phyloP scores from a whole-genome alignment of 2,888 invertebrate genomes.

The Bugula neritina region DNA sequence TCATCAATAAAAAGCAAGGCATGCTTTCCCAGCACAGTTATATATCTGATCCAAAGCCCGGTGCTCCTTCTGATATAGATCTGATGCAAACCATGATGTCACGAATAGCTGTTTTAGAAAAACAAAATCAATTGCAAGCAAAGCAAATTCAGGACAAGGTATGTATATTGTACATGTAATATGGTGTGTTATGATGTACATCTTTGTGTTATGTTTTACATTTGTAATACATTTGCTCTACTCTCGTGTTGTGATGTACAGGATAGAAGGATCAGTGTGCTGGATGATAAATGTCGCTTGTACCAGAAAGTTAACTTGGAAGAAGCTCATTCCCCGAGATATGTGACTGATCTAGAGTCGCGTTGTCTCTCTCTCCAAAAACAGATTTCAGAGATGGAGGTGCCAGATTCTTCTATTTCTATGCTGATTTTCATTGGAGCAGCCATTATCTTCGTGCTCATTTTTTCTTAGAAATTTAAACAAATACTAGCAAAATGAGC shows the following conservation, averaged over 20 bases:
- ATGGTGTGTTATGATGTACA: background rate
- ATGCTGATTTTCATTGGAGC: too few species aligned
- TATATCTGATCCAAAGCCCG: conserved; percentile 24
- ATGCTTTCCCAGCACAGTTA: background rate
- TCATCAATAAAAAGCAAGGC: conserved; percentile 21
- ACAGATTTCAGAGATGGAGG: conserved; percentile 52
- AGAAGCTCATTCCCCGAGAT: conserved; percentile 29
- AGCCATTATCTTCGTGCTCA: too few species aligned
- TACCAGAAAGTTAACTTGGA: conserved; percentile 41
- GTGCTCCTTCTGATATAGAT: conserved; percentile 44
- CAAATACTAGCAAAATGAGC: too few species aligned
- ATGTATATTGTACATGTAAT: too few species aligned
- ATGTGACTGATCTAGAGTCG: conserved; percentile 39
- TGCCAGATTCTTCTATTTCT: too few species aligned
- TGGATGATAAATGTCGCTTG: conserved; percentile 45
- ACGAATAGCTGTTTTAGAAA: conserved; percentile 41
- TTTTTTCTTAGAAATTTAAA: too few species aligned
- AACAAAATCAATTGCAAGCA: conserved; percentile 38
- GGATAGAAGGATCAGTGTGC: conserved; percentile 43
- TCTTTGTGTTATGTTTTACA: background rate
- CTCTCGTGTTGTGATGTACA: conserved; percentile 29
- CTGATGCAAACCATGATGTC: conserved; percentile 50
- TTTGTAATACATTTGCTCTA: too few species aligned
- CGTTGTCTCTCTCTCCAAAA: conserved; percentile 46
- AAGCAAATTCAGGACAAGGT: conserved; percentile 43